Evolutionary conservation across 35 echinoderm and acorn worm genomes (phyloP).

Genomic region (Patiria miniata): DNA sequence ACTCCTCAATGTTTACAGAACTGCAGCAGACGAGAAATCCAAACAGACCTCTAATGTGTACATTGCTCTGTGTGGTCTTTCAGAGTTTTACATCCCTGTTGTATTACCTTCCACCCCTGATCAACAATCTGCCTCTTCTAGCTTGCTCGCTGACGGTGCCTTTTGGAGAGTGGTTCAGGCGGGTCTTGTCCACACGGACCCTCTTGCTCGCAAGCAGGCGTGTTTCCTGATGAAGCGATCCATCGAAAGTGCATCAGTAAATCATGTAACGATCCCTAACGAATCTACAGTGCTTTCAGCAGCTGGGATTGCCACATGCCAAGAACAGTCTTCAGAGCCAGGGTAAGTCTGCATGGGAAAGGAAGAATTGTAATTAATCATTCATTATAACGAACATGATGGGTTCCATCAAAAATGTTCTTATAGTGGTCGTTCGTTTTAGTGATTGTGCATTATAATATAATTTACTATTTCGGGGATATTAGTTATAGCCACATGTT

Average conservation of each 20-base stretch:
- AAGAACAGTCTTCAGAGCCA: neutral
- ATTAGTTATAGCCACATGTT: no score
- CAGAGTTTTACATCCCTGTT: slow-evolving; percentile 38
- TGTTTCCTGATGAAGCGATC: slow-evolving; percentile 65
- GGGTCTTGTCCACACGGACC: slow-evolving; percentile 62
- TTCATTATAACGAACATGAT: neutral
- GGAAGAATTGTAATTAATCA: neutral
- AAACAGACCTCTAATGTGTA: slow-evolving; percentile 52
- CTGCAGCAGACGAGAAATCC: neutral
- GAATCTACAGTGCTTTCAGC: neutral
- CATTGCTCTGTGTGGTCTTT: slow-evolving; percentile 54
- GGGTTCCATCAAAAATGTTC: no score
- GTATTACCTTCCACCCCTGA: neutral
- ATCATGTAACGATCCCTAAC: no score
- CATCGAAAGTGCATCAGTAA: slow-evolving; percentile 40
- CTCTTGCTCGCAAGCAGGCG: slow-evolving; percentile 69
- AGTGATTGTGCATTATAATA: no score
- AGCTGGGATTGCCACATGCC: no score
- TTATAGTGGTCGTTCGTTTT: no score
- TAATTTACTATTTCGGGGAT: no score
- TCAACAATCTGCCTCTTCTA: neutral
- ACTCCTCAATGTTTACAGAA: slow-evolving; percentile 25
- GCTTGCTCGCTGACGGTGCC: neutral
- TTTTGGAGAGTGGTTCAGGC: slow-evolving; percentile 69
- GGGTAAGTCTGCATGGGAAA: neutral